Evolutionary conservation across 2,888 invertebrate species (phyloP).

Genomic region (Suillia variegata): DNA sequence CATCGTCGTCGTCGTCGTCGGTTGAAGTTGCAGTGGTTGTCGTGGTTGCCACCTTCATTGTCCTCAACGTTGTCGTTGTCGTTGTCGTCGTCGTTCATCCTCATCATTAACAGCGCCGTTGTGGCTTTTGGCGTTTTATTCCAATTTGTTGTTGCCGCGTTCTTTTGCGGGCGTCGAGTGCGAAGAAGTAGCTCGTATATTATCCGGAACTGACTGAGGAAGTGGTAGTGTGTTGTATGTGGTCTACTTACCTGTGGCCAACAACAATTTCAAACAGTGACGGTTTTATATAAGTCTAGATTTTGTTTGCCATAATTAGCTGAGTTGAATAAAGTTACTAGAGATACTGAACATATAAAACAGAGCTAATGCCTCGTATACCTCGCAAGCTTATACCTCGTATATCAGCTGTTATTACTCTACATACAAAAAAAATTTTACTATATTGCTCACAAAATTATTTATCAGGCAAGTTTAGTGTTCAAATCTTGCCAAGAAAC

Average conservation of each 20-base stretch:
- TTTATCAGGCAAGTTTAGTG: no score
- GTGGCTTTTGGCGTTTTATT: conserved; percentile 4
- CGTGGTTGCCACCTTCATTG: not conserved
- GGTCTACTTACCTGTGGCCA: not conserved
- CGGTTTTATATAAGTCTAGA: not conserved
- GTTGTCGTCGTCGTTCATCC: not conserved
- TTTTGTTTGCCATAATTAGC: no score
- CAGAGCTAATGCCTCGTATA: no score
- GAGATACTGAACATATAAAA: no score
- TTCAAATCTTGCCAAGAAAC: no score
- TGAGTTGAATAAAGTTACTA: no score
- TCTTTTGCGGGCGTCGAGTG: not conserved
- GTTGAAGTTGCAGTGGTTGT: no score
- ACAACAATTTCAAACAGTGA: not conserved
- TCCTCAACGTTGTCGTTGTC: not conserved
- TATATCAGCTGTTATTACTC: no score
- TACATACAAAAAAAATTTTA: no score
- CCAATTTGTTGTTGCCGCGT: conserved; percentile 1
- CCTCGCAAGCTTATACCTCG: no score
- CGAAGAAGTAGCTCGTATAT: not conserved
- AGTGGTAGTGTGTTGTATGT: not conserved
- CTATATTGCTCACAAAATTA: no score
- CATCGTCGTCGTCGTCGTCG: not conserved
- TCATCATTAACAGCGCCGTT: conserved; percentile 3
- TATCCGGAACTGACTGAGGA: not conserved